Evolutionary conservation across 2,888 invertebrate species (phyloP).

Genomic region (Ceramica pisi): DNA sequence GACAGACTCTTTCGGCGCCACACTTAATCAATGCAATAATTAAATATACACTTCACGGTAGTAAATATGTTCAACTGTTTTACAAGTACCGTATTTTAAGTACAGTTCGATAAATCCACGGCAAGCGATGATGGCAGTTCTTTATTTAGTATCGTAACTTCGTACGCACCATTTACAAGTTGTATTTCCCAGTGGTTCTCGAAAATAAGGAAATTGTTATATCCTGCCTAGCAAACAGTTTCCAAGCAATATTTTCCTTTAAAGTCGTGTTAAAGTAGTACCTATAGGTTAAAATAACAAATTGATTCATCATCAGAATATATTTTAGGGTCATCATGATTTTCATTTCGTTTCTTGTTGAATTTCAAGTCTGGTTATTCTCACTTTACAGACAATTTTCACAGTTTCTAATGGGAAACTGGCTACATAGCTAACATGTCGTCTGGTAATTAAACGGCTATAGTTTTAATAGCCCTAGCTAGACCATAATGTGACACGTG

Average conservation of each 20-base stretch:
- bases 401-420: background rate
- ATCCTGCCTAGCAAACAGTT: conserved; percentile 14
- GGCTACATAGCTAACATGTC: background rate
- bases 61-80: conserved; percentile 15
- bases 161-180: background rate
- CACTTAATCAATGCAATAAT: conserved; percentile 17
- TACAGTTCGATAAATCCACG: background rate
- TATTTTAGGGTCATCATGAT: background rate
- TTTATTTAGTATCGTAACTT: background rate
- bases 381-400: background rate
- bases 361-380: background rate
- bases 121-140: conserved; percentile 1
- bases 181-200: background rate
- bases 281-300: background rate
- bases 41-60: conserved; percentile 26
- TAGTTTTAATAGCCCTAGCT: conserved; percentile 44
- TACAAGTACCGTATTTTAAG: conserved; percentile 10
- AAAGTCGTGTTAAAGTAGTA: background rate
- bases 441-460: conserved; percentile 27
- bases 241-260: conserved; percentile 5
- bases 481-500: conserved; percentile 42
- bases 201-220: background rate
- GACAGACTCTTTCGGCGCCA: conserved; percentile 33
- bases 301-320: background rate
- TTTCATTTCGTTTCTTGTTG: background rate